Conservation (phyloP, 2,888 invertebrate species). For the Geophilus truncorum region DNA sequence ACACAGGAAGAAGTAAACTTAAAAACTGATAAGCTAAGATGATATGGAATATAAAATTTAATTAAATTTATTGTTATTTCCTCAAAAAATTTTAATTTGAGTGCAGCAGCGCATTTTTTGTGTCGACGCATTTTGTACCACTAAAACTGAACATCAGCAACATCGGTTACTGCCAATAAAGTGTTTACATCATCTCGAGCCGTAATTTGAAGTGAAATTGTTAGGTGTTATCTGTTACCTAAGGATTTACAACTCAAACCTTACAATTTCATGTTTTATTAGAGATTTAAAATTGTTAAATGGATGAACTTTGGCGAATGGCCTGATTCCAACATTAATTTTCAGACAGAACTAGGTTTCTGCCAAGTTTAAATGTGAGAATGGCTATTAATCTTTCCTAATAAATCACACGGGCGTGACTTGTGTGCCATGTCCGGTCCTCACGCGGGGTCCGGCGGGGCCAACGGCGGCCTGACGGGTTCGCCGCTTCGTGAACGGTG, state of each 20-base stretch:
- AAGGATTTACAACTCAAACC: not conserved
- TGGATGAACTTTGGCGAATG: not conserved
- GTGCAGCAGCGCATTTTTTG: not conserved
- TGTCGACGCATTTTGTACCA: not conserved
- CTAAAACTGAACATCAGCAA: not conserved
- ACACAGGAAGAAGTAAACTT: too few relatives aligned
- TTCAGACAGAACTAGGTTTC: not conserved
- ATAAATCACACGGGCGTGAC: not conserved
- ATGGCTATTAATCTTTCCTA: not conserved
- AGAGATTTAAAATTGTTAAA: not conserved
- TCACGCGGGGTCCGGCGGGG: not conserved
- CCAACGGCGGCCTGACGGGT: not conserved
- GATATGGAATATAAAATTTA: too few relatives aligned
- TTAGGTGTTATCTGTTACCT: not conserved
- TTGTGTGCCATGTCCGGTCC: not conserved
- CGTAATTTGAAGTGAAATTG: not conserved
- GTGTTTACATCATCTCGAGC: not conserved
- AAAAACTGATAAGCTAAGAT: too few relatives aligned
- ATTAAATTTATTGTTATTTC: not conserved
- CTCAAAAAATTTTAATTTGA: not conserved
- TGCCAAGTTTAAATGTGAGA: not conserved
- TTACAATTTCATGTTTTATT: not conserved
- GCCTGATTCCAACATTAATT: not conserved
- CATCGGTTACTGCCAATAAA: not conserved
- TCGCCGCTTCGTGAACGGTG: not conserved